Evolutionary conservation across 2,797 vertebrate species (phyloP).

Genomic region (Heteromormyrus szaboi): DNA sequence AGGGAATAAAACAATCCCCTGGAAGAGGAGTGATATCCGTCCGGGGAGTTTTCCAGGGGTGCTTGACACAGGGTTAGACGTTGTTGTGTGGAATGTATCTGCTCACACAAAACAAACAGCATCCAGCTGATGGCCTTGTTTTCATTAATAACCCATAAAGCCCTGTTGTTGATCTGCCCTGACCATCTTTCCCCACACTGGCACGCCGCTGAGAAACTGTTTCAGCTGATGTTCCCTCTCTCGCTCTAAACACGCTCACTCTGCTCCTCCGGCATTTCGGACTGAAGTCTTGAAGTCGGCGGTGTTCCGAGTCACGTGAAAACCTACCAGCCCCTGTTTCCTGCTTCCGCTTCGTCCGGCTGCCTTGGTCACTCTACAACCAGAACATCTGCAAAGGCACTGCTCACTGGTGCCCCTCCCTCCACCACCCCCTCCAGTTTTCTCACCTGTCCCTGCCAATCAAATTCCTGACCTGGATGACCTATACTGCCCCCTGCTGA

Average conservation of each 20-base stretch:
- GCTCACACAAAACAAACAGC: constrained; percentile 45
- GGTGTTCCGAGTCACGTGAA: neutral
- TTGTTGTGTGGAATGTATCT: constrained; percentile 56
- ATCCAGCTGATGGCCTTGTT: constrained; percentile 40
- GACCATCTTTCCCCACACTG: neutral
- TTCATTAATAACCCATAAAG: constrained; percentile 22
- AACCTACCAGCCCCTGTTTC: neutral
- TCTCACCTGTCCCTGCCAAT: constrained; percentile 61
- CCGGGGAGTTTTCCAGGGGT: constrained; percentile 7
- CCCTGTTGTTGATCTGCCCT: constrained; percentile 1
- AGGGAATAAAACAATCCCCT: constrained; percentile 15
- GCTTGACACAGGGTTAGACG: constrained; percentile 48
- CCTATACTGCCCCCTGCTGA: constrained; percentile 26
- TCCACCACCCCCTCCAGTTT: neutral
- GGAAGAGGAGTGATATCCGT: constrained; percentile 10
- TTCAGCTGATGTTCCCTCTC: neutral
- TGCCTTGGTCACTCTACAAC: neutral
- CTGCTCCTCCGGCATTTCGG: neutral
- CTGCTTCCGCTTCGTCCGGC: neutral
- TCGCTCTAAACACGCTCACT: neutral
- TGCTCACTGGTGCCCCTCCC: neutral
- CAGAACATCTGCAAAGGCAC: neutral
- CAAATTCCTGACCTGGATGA: constrained; percentile 39
- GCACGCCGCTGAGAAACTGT: neutral
- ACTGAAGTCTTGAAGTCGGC: neutral